phyloP scores from a whole-genome alignment of 2,888 invertebrate genomes.

The Parnassius orleans region DNA sequence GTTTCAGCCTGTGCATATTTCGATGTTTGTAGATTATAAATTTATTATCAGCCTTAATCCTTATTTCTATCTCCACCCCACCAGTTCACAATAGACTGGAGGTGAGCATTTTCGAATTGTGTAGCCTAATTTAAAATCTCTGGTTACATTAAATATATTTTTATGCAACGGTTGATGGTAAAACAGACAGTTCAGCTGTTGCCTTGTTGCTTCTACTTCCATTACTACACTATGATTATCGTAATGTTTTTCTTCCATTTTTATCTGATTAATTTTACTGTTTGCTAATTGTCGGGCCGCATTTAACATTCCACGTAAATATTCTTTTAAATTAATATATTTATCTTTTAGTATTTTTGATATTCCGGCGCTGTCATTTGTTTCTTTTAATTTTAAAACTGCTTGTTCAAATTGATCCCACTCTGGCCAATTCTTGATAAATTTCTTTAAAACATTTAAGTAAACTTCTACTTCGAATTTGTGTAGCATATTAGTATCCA shows the following conservation, averaged over 20 bases:
- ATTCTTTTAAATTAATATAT: conserved; percentile 42
- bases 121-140: conserved; percentile 32
- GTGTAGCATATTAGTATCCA: conserved; percentile 38
- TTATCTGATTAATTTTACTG: conserved; percentile 30
- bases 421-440: conserved; percentile 63
- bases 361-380: conserved; percentile 36
- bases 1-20: conserved; percentile 39
- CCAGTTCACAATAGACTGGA: conserved; percentile 48
- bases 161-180: conserved; percentile 41
- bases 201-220: conserved; percentile 46
- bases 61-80: conserved; percentile 38
- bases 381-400: conserved; percentile 42
- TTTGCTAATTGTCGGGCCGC: too few relatives aligned
- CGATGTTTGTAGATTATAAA: conserved; percentile 35
- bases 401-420: conserved; percentile 60
- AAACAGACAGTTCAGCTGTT: conserved; percentile 48
- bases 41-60: conserved; percentile 27
- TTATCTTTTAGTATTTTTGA: conserved; percentile 45
- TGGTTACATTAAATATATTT: conserved; percentile 48
- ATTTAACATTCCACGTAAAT: conserved; percentile 41
- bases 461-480: conserved; percentile 41
- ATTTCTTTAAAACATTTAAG: conserved; percentile 60
- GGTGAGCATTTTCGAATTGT: conserved; percentile 30
- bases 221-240: conserved; percentile 39
- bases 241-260: conserved; percentile 25